These are phyloP conservation scores for Caenorhabditis becei DNA, from an alignment of 2,888 invertebrate genomes.

Conservation along the genomic window DNA sequence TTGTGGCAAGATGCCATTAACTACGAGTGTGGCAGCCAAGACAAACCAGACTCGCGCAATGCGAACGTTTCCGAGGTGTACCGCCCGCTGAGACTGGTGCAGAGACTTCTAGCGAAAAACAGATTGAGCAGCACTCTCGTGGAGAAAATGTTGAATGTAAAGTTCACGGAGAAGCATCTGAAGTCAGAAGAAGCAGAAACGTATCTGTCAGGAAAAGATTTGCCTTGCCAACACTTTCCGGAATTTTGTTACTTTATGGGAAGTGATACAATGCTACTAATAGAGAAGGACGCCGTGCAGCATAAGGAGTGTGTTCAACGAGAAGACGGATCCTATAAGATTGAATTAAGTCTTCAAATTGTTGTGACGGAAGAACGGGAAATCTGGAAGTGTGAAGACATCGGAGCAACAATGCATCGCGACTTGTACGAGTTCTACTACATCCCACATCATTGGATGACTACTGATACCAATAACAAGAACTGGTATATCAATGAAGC, in stretches of 20 bases:
- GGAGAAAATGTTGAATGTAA: neutral
- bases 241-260: no score
- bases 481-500: neutral
- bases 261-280: no score
- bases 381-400: constrained; percentile 34
- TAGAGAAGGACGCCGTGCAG: no score
- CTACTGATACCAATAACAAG: neutral
- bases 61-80: neutral
- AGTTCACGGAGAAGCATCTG: neutral
- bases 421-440: constrained; percentile 38
- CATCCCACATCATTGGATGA: constrained; percentile 12
- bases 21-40: neutral
- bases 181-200: neutral
- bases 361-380: neutral
- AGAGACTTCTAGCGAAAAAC: neutral
- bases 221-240: no score
- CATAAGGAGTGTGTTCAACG: neutral
- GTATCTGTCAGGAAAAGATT: no score
- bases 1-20: neutral
- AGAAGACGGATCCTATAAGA: neutral
- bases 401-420: neutral
- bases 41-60: no score
- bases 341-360: neutral
- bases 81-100: neutral
- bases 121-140: neutral